These are phyloP conservation scores for Columba livia DNA, from an alignment of 2,113 vertebrate species.

Conservation along the genomic window DNA sequence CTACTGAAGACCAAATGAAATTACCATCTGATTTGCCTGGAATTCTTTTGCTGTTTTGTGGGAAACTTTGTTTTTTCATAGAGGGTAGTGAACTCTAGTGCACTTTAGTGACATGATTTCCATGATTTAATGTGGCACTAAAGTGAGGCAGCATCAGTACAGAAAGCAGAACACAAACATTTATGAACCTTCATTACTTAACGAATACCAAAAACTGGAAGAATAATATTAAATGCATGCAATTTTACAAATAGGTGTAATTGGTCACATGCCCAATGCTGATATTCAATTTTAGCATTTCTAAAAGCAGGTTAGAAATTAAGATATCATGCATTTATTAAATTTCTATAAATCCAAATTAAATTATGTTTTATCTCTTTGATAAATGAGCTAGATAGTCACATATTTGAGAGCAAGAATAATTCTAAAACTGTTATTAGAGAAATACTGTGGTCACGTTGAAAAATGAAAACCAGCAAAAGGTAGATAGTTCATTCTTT, in stretches of 20 bases:
- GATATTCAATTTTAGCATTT: neutral
- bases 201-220: neutral
- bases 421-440: neutral
- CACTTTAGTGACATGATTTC: neutral
- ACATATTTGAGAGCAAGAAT: neutral
- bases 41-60: neutral
- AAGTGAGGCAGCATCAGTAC: neutral
- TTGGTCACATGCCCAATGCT: neutral
- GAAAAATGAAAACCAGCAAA: neutral
- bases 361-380: neutral
- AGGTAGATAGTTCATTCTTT: neutral
- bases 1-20: neutral
- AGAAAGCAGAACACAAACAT: neutral
- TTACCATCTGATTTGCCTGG: neutral
- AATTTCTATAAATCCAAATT: neutral
- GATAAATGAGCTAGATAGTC: neutral
- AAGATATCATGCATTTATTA: neutral
- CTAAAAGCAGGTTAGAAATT: neutral
- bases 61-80: neutral
- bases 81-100: neutral
- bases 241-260: neutral
- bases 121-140: neutral
- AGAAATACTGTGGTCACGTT: neutral
- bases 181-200: neutral
- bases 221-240: neutral